A percentile compares a stretch with the other conserved stretches of the same genome.
Evolutionary conservation across 2,113 vertebrate genomes (phyloP).

Genomic region (Chascanopsetta lugubris): DNA sequence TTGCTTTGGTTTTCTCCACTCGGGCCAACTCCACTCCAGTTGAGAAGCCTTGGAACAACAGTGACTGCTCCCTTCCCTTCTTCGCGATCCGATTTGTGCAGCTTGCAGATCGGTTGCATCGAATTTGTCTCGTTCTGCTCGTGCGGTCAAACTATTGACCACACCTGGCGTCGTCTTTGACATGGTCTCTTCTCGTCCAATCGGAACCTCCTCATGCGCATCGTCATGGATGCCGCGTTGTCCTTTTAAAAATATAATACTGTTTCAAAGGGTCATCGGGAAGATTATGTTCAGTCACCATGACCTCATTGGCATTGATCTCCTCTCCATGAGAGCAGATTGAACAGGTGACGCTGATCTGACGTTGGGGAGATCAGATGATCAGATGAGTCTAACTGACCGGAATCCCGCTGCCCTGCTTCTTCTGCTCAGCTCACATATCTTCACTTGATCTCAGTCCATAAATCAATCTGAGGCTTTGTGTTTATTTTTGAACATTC

Average conservation of each 20-base stretch:
- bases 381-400: conserved; percentile 70
- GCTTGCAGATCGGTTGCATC: background rate
- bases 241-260: conserved; percentile 3
- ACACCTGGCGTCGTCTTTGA: background rate
- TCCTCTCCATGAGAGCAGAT: conserved; percentile 54
- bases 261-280: conserved; percentile 11
- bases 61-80: background rate
- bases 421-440: conserved; percentile 59
- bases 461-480: conserved; percentile 57
- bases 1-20: too few species aligned
- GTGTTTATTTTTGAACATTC: conserved; percentile 54
- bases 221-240: too few species aligned
- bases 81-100: background rate
- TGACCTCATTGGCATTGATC: conserved; percentile 65
- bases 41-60: too few species aligned
- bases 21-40: too few species aligned
- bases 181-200: background rate
- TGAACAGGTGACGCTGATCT: conserved; percentile 64
- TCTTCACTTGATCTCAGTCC: conserved; percentile 58
- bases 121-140: background rate
- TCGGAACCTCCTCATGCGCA: background rate
- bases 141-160: background rate
- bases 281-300: conserved; percentile 53
- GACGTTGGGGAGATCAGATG: conserved; percentile 61
- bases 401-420: conserved; percentile 57